Percentiles rank a stretch among this genome's conserved stretches.
phyloP scores from a whole-genome alignment of 2,888 invertebrate genomes.

The Bombylius major region DNA sequence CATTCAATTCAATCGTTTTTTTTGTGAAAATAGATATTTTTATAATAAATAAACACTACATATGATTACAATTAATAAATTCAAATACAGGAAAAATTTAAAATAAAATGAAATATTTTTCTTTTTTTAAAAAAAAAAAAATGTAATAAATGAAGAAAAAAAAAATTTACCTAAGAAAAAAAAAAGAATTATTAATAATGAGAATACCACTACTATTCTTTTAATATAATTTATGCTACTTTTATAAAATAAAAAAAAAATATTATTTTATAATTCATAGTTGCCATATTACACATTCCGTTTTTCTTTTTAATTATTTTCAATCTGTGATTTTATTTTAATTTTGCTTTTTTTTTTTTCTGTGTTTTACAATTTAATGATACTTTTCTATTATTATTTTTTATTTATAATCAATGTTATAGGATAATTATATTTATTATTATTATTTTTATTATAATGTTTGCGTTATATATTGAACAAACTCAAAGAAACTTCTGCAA shows the following conservation, averaged over 20 bases:
- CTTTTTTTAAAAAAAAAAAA: too few relatives aligned
- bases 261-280: background rate
- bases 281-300: background rate
- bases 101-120: too few relatives aligned
- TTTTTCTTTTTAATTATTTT: background rate
- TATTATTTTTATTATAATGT: slow-evolving; percentile 11
- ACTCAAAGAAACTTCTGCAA: slow-evolving; percentile 15
- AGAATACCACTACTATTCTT: background rate
- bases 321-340: background rate
- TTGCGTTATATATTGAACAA: slow-evolving; percentile 13
- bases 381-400: background rate
- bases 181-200: background rate
- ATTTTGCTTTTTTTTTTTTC: background rate
- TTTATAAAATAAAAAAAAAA: background rate
- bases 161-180: too few relatives aligned
- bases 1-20: too few relatives aligned
- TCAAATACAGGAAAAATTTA: too few relatives aligned
- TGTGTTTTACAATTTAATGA: background rate
- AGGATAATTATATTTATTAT: background rate
- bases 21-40: too few relatives aligned
- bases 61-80: too few relatives aligned
- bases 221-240: background rate
- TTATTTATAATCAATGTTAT: background rate
- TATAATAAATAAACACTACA: too few relatives aligned
- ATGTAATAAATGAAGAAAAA: too few relatives aligned